Evolutionary conservation across 1,140 invertebrate species (phyloP).

Genomic region (Coelopa frigida): DNA sequence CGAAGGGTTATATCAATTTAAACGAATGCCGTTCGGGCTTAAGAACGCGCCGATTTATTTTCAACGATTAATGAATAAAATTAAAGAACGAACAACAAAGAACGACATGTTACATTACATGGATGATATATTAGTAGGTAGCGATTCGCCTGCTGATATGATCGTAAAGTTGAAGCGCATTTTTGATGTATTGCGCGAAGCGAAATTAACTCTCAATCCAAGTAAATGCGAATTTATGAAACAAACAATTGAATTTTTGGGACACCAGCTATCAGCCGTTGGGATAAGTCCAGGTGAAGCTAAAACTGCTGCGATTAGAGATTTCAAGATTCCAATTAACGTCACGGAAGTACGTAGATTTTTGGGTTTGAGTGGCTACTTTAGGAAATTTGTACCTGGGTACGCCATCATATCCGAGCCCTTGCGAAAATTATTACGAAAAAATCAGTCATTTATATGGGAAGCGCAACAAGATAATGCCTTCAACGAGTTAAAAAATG

Average conservation of each 20-base stretch:
- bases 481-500: conserved; percentile 17
- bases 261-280: not conserved
- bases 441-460: conserved; percentile 17
- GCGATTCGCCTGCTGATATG: conserved; percentile 15
- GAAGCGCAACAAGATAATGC: conserved; percentile 4
- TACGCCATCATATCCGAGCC: conserved; percentile 22
- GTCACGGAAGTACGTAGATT: conserved; percentile 17
- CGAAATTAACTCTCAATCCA: not conserved
- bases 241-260: not conserved
- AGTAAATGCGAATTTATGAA: not conserved
- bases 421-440: conserved; percentile 15
- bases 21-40: conserved; percentile 24
- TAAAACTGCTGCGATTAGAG: conserved; percentile 16
- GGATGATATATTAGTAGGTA: conserved; percentile 23
- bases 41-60: conserved; percentile 37
- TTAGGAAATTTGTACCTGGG: conserved; percentile 19
- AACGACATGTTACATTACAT: conserved; percentile 18
- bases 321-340: conserved; percentile 13
- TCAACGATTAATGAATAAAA: conserved; percentile 38
- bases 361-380: conserved; percentile 19
- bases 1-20: conserved; percentile 24
- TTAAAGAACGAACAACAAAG: conserved; percentile 1
- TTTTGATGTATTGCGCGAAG: not conserved
- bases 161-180: too few species aligned
- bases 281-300: conserved; percentile 13